phyloP scores from a whole-genome alignment of 2,888 invertebrate genomes.

The Entomobrya multifasciata region DNA sequence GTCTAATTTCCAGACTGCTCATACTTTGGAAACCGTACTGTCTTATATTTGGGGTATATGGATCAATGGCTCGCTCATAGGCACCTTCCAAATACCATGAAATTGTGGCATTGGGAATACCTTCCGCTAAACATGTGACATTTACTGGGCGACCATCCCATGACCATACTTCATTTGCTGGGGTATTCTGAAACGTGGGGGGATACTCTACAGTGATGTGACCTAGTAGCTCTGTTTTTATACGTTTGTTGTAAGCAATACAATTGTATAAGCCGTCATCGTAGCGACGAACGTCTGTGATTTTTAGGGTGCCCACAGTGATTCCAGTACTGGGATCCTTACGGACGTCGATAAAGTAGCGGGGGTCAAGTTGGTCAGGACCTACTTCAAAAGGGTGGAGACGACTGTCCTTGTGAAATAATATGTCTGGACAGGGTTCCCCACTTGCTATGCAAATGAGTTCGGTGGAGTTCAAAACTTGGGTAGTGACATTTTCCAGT shows the following conservation, averaged over 20 bases:
- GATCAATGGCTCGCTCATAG: constrained; percentile 80
- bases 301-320: constrained; percentile 86
- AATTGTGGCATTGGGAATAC: constrained; percentile 94
- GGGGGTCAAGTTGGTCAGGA: constrained; percentile 85
- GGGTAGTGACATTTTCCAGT: constrained; percentile 86
- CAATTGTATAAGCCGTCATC: constrained; percentile 96
- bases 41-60: constrained; percentile 83
- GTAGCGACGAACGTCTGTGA: constrained; percentile 85
- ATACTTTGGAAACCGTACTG: constrained; percentile 87
- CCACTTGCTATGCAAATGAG: constrained; percentile 85
- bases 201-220: constrained; percentile 91
- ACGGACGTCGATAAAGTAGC: constrained; percentile 84
- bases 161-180: constrained; percentile 87
- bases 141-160: constrained; percentile 92
- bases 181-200: constrained; percentile 89
- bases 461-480: background rate
- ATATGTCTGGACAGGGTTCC: constrained; percentile 88
- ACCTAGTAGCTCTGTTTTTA: constrained; percentile 87
- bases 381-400: constrained; percentile 86
- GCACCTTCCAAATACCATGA: constrained; percentile 86
- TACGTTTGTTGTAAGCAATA: constrained; percentile 81
- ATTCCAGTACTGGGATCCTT: constrained; percentile 81
- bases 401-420: constrained; percentile 89
- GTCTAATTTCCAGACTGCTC: constrained; percentile 85
- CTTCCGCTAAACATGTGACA: constrained; percentile 91